Base-by-base conservation (phyloP, 2,888 invertebrate species). In the Aspidiotus rigidus region DNA sequence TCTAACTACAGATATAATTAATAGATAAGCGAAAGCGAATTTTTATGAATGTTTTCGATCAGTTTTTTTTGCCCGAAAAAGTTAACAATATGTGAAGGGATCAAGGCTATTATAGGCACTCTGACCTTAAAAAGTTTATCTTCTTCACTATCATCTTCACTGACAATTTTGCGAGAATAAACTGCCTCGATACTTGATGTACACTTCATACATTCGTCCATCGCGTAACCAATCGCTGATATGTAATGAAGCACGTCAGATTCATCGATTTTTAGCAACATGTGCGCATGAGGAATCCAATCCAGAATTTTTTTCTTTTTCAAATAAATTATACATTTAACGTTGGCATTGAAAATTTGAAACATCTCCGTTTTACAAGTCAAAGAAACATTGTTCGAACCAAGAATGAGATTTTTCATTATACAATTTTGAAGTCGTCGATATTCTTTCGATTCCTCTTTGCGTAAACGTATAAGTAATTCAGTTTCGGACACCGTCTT, bases 221-320 rank as follows among this genome's bases (percentile, higher is more conserved):
- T 44, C 49, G 49, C 49, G 11, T 44, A 44, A 44, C 49, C 49
- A 44, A 44, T 44, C 49, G 49, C 49, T 44, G 49, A 44, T 44
- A 44, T 44, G 49, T 44, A 44, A 44, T 44, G 49, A 44, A 44
- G 49, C 49, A 44, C 49, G 49, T 44, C 49, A 44, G 49, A 44
- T 44, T 44, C 11, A 44, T 44, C 11, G 49, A 44, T 44, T 44
- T 44, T 44, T 44, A 44, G 49, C 49, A 44, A 44, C 49, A 44
- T 44, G 49, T 44, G 49, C 49, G 49, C 49, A 44, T 44, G 11
- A 44, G 49, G 49, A 44, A 44, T 44, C 49, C 8, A 10, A 44
- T 8, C 9, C 8, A 44, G 8, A 44, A 44, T 44, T 10, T 44
- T 44, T 44, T 44, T 44, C 49, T 44, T 8, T 10, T 44, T 11